Base-by-base conservation (phyloP, 1,140 invertebrate genomes). In the Drosophila rhopaloa region DNA sequence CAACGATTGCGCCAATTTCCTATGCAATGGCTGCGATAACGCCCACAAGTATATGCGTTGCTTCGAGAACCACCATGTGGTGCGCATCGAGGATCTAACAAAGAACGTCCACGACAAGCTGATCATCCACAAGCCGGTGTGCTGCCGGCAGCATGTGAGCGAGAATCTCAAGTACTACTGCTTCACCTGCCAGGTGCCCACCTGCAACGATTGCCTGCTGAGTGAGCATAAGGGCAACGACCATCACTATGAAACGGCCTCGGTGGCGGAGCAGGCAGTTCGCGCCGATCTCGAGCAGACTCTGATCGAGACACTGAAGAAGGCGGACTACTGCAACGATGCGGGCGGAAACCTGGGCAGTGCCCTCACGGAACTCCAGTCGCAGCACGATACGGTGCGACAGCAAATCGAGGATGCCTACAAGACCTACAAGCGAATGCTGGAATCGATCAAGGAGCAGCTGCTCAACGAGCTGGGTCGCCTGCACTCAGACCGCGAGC, bases 21-120 rank as follows among this genome's bases (percentile, higher is more conserved):
- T 99, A 13, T 98, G 98, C 93, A 95, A 95, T 19, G 97, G 97
- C 91, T 99, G 98, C 93, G 97, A 98, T 73, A 97, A 96, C 29
- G 98, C 98, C 48, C 98, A 99, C 93, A 96, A 97, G 91, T 96
- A 96, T 79, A 98, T 99, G 97, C 94, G 97, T 48, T 98, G 97
- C 93, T 98, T 98, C 92, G 97, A 98, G 93, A 97, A 96, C 81
- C 98, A 98, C 81, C 94, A 97, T 90, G 97, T 98, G 14, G 95
- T 98, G 44, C 95, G 95, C 19, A 97, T 98, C 91, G 97, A 98
- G 85, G 96, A 97, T 66, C 94, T 98, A 79, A 95, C 96, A 80
- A 95, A 95, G 90, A 95, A 95, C 27, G 50, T 89, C 11, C 79
- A 85, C 76, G 95, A 97, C 85, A 94, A 94, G 29, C 79, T 94